Evolutionary conservation across 2,888 invertebrate genomes (phyloP), one percentile per base, ranked within the genome.

Genomic region (Diloba caeruleocephala): DNA sequence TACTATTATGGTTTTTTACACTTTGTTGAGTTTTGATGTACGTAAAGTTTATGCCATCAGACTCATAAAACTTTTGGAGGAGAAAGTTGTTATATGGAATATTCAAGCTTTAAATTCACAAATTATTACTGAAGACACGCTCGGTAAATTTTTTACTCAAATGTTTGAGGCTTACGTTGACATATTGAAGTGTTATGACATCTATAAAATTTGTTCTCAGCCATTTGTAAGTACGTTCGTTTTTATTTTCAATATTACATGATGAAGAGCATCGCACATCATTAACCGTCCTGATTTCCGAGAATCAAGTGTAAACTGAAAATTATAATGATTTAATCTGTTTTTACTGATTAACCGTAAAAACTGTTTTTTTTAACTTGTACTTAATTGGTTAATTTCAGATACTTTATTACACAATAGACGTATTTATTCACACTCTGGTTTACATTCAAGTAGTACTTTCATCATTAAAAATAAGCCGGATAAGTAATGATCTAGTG

Each of bases 181-280:
- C 12, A 63, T 64, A 23, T 23, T 58, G 5, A 3, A 46, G n/a
- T 58, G 58, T 34, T 60, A 37, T 25, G 5, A 45, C 10, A 10
- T 23, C 4, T 42, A 45, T 17, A 52, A 48, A 45, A 3, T 2
- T 1, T 19, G 36, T 19, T 57, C 28, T 14, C 49, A 43, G 13
- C 10, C 25, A 9, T 36, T 10, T 0, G 65, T 65, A 42, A 66
- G 63, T 60, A 29, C 2, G 6, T 36, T 5, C 13, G 17, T 17
- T 13, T 14, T 25, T 21, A 19, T 21, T 21, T 21, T 21, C 7
- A 13, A 13, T 29, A n/a, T 17, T 6, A n/a, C n/a, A n/a, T n/a
- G n/a, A n/a, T n/a, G n/a, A n/a, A n/a, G n/a, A n/a, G n/a, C n/a
- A n/a, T n/a, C n/a, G n/a, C n/a, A n/a, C n/a, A n/a, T n/a, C n/a